phyloP scores from a whole-genome alignment of 2,113 vertebrate species.

The Pycnonotus jocosus region DNA sequence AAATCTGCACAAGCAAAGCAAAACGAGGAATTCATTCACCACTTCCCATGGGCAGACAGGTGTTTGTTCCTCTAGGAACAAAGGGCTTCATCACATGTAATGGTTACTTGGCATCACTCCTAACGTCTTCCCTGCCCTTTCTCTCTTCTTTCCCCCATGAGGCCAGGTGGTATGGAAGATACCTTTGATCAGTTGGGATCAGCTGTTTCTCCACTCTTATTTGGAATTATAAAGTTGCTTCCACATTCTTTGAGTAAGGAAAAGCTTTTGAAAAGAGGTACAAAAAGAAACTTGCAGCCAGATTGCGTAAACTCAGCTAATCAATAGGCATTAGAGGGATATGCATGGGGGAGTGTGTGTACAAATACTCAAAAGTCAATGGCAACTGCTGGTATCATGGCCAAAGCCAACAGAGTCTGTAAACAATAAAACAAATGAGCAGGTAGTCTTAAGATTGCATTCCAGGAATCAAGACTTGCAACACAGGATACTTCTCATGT shows the following conservation, averaged over 20 bases:
- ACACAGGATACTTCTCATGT: not conserved
- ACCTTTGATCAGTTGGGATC: not conserved
- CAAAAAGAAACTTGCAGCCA: not conserved
- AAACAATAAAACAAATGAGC: not conserved
- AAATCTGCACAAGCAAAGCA: not conserved
- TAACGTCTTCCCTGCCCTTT: not conserved
- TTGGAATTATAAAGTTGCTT: not conserved
- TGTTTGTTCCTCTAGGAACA: not conserved
- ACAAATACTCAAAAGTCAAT: not conserved
- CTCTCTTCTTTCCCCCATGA: not conserved
- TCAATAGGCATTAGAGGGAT: not conserved
- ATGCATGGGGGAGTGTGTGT: not conserved
- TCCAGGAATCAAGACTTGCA: not conserved
- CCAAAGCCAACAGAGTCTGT: not conserved
- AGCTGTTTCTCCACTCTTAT: not conserved
- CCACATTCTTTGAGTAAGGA: not conserved
- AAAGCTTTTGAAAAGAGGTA: not conserved
- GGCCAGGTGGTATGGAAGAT: not conserved
- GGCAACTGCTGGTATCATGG: not conserved
- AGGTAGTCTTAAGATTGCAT: not conserved
- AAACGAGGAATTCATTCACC: not conserved
- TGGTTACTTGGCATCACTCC: not conserved
- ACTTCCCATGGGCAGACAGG: not conserved
- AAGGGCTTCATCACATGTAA: not conserved
- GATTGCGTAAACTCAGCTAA: not conserved